These are phyloP conservation scores for Caiman crocodilus DNA, from an alignment of 2,797 vertebrate species.

Conservation along the genomic window DNA sequence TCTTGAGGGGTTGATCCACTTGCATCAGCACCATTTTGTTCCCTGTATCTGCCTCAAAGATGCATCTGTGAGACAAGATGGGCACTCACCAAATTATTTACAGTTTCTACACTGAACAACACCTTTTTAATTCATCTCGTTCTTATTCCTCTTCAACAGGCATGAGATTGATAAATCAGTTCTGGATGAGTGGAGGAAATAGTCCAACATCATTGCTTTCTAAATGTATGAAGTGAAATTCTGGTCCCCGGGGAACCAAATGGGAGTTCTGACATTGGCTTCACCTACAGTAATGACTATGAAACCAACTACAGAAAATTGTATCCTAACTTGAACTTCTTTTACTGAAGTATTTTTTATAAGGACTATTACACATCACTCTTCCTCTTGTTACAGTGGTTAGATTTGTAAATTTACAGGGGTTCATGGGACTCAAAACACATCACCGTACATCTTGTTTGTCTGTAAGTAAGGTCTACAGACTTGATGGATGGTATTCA, in stretches of 20 bases:
- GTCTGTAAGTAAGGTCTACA: neutral
- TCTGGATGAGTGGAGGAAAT: neutral
- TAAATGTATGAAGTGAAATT: neutral
- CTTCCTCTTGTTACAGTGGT: neutral
- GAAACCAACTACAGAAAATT: neutral
- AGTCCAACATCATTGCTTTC: neutral
- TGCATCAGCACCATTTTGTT: constrained; percentile 77
- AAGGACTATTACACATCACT: neutral
- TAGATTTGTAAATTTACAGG: neutral
- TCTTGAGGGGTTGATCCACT: constrained; percentile 87
- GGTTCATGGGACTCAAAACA: neutral
- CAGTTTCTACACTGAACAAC: constrained; percentile 43
- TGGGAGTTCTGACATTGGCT: neutral
- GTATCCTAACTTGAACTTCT: neutral
- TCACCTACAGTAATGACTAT: neutral
- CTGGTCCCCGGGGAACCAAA: neutral
- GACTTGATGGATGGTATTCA: neutral
- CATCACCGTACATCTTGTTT: neutral
- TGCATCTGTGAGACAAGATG: neutral
- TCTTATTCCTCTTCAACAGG: neutral
- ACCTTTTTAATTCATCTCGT: neutral
- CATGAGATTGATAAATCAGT: neutral
- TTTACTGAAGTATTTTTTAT: neutral
- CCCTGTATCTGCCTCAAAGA: constrained; percentile 75
- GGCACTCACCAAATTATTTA: neutral